Evolutionary conservation across 35 echinoderm and acorn worm genomes (phyloP), one percentile per base, ranked within the genome.

Genomic region (Eucidaris tribuloides): DNA sequence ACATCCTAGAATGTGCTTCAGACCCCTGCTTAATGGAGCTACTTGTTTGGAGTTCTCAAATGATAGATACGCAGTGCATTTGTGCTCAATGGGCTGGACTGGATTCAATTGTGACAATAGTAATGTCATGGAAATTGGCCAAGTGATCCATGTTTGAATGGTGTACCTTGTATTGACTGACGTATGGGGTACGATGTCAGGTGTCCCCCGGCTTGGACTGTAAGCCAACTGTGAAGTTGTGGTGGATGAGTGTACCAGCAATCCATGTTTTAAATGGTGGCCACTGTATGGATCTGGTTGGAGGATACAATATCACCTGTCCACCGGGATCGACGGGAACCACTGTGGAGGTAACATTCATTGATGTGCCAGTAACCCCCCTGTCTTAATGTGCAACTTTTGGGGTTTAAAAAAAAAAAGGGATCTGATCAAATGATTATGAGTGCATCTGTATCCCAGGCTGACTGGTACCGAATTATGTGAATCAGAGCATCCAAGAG

Each of bases 21-120:
- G 63, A 46, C 34, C 82, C 91, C 31, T 94, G 91, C 38, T 70
- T 74, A 94, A 94, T 62, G 81, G 87, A 70, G 91, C 80, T 34
- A 80, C 81, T 2, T 94, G 86, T 48, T 30, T 42, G n/a, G 58
- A 77, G 5, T 62, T 80, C 43, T n/a, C n/a, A n/a, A 56, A 80
- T 38, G 82, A 45, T 59, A 77, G 68, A 27, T 94, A 94, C 81
- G n/a, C 59, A 79, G 33, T 94, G 91, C 52, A 54, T 65, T 34
- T 94, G 91, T 89, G 46, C 62, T 24, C 58, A 32, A n/a, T n/a
- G 15, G 91, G 86, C 27, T 93, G 84, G 77, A 83, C 59, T 5
- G 91, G 91, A 65, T 45, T 58, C 36, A 71, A 85, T 76, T 94
- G 91, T 81, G 89, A n/a, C n/a, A n/a, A 70, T 9, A 70, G 49